Conservation (phyloP, 2,113 vertebrate species). For the Hyla sarda region DNA sequence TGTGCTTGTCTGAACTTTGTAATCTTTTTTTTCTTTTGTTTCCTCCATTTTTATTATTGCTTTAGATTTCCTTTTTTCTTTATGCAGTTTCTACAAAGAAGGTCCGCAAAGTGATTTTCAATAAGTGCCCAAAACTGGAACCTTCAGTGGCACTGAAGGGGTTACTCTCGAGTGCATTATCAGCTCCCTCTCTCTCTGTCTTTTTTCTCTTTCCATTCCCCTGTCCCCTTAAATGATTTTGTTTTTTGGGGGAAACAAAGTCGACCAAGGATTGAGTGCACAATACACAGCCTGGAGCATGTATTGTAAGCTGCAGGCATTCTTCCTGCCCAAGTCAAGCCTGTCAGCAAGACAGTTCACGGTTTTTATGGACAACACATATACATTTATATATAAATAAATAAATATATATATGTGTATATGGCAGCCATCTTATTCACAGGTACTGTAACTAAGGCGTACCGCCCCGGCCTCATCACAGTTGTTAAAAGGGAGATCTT, state of each 20-base stretch:
- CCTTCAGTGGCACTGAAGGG: slow-evolving; percentile 31
- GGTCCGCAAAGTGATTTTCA: slow-evolving; percentile 63
- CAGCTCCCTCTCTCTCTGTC: neutral
- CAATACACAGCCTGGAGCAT: slow-evolving; percentile 2
- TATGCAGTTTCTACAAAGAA: slow-evolving; percentile 67
- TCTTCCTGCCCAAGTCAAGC: neutral
- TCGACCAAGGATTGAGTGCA: slow-evolving; percentile 18
- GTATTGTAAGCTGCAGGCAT: slow-evolving; percentile 12
- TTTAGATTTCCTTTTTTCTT: slow-evolving; percentile 65
- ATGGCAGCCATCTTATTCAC: slow-evolving; percentile 36
- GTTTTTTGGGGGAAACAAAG: neutral
- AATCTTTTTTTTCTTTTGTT: slow-evolving; percentile 57
- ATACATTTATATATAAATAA: too few species aligned
- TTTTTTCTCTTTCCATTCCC: neutral
- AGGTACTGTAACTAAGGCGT: slow-evolving; percentile 45
- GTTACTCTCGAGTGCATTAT: slow-evolving; percentile 31
- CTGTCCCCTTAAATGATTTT: neutral
- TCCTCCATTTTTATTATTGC: slow-evolving; percentile 60
- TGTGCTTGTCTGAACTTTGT: slow-evolving; percentile 71
- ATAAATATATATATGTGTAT: too few species aligned
- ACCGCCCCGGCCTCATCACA: neutral
- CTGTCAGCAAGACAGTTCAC: neutral
- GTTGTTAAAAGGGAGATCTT: neutral
- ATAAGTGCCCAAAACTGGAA: slow-evolving; percentile 48
- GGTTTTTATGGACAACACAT: neutral